These are phyloP conservation scores for Dione juno DNA, from an alignment of 2,888 invertebrate species.

Conservation along the genomic window DNA sequence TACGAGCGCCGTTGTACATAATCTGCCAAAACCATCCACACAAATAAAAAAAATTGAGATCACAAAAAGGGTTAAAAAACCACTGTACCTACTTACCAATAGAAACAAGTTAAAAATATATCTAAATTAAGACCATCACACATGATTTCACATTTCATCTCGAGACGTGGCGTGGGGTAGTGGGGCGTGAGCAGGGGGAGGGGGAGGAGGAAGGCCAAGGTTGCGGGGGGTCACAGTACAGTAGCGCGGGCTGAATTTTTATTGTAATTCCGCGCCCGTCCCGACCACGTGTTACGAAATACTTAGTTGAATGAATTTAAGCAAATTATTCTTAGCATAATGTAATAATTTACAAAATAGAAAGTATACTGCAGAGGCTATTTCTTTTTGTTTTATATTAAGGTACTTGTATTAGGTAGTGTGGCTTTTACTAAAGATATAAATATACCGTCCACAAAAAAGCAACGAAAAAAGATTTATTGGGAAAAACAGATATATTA, in stretches of 20 bases:
- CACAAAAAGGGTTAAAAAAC: no score
- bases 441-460: no score
- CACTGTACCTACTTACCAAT: no score
- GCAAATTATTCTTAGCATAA: background rate
- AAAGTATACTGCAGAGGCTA: background rate
- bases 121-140: conserved; percentile 22
- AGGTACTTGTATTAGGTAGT: no score
- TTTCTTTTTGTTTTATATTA: no score
- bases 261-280: conserved; percentile 53
- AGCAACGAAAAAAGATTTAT: no score
- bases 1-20: no score
- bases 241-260: conserved; percentile 52
- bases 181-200: conserved; percentile 29
- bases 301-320: conserved; percentile 23
- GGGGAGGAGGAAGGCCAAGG: conserved; percentile 32
- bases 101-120: conserved; percentile 18
- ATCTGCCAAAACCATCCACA: no score
- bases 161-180: conserved; percentile 54
- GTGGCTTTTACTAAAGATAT: no score
- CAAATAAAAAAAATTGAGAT: no score
- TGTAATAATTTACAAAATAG: background rate
- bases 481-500: no score
- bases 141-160: conserved; percentile 45
- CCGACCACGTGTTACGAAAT: conserved; percentile 53
- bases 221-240: conserved; percentile 32